These are phyloP conservation scores for Pelvicachromis taeniatus DNA, from an alignment of 2,113 vertebrate species.

Conservation along the genomic window DNA sequence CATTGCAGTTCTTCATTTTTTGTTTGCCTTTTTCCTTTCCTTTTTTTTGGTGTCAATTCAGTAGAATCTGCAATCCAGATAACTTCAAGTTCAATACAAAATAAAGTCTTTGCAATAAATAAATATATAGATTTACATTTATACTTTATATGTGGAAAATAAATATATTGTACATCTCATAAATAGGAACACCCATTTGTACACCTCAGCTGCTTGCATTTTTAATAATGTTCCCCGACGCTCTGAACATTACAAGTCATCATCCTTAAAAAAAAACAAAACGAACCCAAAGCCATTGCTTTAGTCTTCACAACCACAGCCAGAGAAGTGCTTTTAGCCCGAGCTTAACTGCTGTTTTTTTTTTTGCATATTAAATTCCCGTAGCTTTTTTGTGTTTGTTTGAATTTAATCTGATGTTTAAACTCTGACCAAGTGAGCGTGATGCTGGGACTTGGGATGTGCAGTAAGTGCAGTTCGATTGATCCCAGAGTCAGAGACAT, in stretches of 20 bases:
- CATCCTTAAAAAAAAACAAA: slow-evolving; percentile 42
- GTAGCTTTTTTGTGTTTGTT: background rate
- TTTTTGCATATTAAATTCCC: slow-evolving; percentile 27
- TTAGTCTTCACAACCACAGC: slow-evolving; percentile 51
- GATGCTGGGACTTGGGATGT: slow-evolving; percentile 21
- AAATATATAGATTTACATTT: slow-evolving; percentile 99
- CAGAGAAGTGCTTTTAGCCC: slow-evolving; percentile 58
- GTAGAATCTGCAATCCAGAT: slow-evolving; percentile 78
- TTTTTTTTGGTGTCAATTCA: slow-evolving; percentile 65
- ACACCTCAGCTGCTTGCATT: slow-evolving; percentile 89
- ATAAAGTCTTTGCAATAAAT: slow-evolving; percentile 97
- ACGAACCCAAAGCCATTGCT: background rate
- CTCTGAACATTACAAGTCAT: slow-evolving; percentile 76
- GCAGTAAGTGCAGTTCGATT: slow-evolving; percentile 66
- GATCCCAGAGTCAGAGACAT: slow-evolving; percentile 31
- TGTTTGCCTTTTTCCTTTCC: background rate
- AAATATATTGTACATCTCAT: slow-evolving; percentile 99
- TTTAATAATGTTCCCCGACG: slow-evolving; percentile 79
- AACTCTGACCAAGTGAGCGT: background rate
- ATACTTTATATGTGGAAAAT: slow-evolving; percentile 98
- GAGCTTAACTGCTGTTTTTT: slow-evolving; percentile 34
- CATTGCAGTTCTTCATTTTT: slow-evolving; percentile 55
- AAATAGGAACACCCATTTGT: slow-evolving; percentile 96
- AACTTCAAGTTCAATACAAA: slow-evolving; percentile 82
- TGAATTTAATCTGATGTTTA: slow-evolving; percentile 26